Evolutionary conservation across 2,888 invertebrate genomes (phyloP), one percentile per base, ranked within the genome.

Genomic region (Osmoderma eremita): DNA sequence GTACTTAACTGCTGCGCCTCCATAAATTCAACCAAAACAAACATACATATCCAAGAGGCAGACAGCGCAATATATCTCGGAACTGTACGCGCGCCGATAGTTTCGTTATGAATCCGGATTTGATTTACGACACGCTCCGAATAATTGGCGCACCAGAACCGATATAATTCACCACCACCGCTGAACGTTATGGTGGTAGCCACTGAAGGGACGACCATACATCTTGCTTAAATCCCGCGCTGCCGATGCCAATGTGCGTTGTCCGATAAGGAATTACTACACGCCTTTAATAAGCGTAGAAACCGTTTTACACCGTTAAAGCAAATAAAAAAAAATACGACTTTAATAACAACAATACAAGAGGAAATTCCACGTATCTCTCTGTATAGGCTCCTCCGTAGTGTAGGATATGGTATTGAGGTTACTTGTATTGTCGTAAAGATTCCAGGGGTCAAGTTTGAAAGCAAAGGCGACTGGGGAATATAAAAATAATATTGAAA

Each of bases 61-160:
- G 30, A 42, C 42, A 42, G 5, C 17, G 8, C 48, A 3, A 20
- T 49, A 49, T 22, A 51, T 20, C 24, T 22, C 20, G 39, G 41
- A 12, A 8, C 6, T 22, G 13, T 20, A 18, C n/a, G n/a, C 42
- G 3, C 53, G 10, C 56, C 6, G 41, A 56, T 39, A 56, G 41
- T 41, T 41, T 41, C 22, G 41, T 56, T 41, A 54, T 54, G 10
- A 20, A 54, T 39, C 54, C 39, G 6, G 30, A 10, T 13, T 18
- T 41, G 41, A 41, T 56, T 56, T 56, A 56, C 56, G 41, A 56
- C 41, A 30, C 39, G 18, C 24, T 22, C 41, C 56, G 41, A 56
- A 56, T 56, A 56, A 56, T 56, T 56, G 56, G 20, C 17, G 20
- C 18, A 38, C 38, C 36, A 12, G 39, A 56, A 56, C 56, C 56